Evolutionary conservation across 2,113 vertebrate species (phyloP).

Genomic region (Acanthochromis polyacanthus): DNA sequence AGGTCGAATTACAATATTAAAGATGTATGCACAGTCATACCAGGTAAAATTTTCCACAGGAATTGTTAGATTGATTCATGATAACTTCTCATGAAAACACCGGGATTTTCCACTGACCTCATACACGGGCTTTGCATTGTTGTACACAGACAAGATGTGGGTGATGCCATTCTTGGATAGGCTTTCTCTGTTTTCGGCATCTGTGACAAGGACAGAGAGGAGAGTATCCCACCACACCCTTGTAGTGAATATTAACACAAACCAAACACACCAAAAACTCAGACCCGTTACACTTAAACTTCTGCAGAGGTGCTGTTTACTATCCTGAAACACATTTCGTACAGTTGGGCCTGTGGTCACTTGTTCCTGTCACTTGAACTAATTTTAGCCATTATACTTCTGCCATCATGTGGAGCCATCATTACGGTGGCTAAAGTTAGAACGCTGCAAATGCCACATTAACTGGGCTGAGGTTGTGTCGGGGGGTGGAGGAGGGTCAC

Average conservation of each 20-base stretch:
- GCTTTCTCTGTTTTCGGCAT: constrained; percentile 88
- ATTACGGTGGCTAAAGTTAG: constrained; percentile 68
- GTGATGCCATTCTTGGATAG: constrained; percentile 87
- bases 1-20: constrained; percentile 44
- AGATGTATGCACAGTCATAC: not conserved
- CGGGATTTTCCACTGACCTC: constrained; percentile 78
- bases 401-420: constrained; percentile 34
- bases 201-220: constrained; percentile 70
- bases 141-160: constrained; percentile 90
- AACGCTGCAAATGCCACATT: constrained; percentile 37
- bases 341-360: constrained; percentile 8
- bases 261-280: not conserved
- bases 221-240: not conserved
- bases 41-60: constrained; percentile 18
- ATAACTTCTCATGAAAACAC: not conserved
- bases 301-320: constrained; percentile 1
- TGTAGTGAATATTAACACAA: not conserved
- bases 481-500: constrained; percentile 1
- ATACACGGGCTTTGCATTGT: constrained; percentile 86
- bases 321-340: constrained; percentile 8
- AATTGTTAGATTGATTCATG: constrained; percentile 14
- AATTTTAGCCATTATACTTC: constrained; percentile 62
- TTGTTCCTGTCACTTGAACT: constrained; percentile 55
- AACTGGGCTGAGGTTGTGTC: constrained; percentile 14
- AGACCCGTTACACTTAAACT: not conserved